phyloP scores from a whole-genome alignment of 2,113 vertebrate genomes.

The Eolophus roseicapilla region DNA sequence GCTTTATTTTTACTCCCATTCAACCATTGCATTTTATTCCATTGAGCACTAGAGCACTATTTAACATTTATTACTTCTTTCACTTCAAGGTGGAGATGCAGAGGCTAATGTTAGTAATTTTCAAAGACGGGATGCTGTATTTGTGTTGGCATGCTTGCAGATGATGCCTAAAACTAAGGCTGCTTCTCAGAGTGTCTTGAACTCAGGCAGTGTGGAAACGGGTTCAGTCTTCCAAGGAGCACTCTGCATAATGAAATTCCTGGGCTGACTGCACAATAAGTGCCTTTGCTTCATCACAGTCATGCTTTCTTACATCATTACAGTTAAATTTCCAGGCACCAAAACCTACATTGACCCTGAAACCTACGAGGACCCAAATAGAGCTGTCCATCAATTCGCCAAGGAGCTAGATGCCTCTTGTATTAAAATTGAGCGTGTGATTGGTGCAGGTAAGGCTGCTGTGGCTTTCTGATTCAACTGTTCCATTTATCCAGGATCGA shows the following conservation, averaged over 20 bases:
- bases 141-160: conserved; percentile 14
- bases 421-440: conserved; percentile 99
- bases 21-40: neutral
- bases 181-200: conserved; percentile 65
- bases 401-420: conserved; percentile 99
- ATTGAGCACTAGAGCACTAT: neutral
- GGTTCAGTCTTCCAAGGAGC: conserved; percentile 73
- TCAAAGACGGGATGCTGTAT: neutral
- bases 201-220: conserved; percentile 65
- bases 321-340: conserved; percentile 99
- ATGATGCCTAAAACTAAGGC: conserved; percentile 50
- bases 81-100: neutral
- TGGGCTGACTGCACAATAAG: conserved; percentile 78
- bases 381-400: conserved; percentile 99
- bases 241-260: conserved; percentile 80
- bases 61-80: conserved; percentile 40
- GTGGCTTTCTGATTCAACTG: conserved; percentile 74
- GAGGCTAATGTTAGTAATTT: conserved; percentile 2
- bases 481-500: conserved; percentile 75
- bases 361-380: conserved; percentile 98
- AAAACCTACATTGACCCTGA: conserved; percentile 99
- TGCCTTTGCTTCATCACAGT: conserved; percentile 92
- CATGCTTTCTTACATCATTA: conserved; percentile 97
- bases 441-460: conserved; percentile 93
- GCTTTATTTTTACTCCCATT: neutral